Evolutionary conservation across 2,113 vertebrate species (phyloP).

Genomic region (Archocentrus centrarchus): DNA sequence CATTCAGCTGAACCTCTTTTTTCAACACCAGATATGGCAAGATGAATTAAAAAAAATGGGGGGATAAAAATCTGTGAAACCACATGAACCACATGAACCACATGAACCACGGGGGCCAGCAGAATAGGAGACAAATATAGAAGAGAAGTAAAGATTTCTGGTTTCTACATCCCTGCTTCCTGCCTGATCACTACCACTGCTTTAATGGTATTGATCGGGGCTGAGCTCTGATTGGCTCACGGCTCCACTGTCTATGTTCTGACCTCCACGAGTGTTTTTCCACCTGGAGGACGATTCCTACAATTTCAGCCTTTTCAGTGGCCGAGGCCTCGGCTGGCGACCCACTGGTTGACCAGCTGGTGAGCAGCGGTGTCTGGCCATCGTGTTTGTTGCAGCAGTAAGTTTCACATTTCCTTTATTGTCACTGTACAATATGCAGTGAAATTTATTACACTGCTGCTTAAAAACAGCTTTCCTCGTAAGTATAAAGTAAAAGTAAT

Average conservation of each 20-base stretch:
- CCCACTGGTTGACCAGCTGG: not conserved
- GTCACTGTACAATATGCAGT: too few relatives aligned
- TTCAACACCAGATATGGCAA: not conserved
- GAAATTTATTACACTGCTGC: too few relatives aligned
- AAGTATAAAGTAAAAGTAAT: too few relatives aligned
- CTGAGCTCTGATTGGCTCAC: not conserved
- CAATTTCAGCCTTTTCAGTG: too few relatives aligned
- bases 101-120: too few relatives aligned
- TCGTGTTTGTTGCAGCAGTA: too few relatives aligned
- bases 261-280: not conserved
- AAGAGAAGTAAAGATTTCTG: not conserved
- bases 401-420: too few relatives aligned
- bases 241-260: not conserved
- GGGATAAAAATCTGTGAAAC: not conserved
- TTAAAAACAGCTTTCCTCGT: too few relatives aligned
- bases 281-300: too few relatives aligned
- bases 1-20: not conserved
- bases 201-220: not conserved
- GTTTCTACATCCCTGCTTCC: not conserved
- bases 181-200: not conserved
- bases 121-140: not conserved
- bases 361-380: accelerated
- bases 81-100: not conserved
- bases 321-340: too few relatives aligned
- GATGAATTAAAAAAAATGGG: accelerated